These are phyloP conservation scores for Helicoverpa armigera DNA, from an alignment of 1,140 invertebrate species.

Conservation along the genomic window DNA sequence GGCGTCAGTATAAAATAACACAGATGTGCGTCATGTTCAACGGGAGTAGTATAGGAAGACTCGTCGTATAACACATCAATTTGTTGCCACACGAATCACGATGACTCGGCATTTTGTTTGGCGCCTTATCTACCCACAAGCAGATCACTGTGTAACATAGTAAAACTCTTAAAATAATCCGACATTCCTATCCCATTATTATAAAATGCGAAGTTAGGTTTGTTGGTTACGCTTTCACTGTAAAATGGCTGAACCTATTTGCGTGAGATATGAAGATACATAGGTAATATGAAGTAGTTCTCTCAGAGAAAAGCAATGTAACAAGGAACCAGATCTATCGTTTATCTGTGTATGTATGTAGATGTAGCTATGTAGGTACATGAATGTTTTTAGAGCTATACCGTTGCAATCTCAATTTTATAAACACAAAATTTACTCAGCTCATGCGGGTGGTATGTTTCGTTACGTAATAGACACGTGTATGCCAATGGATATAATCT, in stretches of 20 bases:
- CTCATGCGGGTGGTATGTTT: neutral
- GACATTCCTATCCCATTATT: neutral
- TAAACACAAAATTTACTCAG: slow-evolving; percentile 13
- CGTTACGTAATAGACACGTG: slow-evolving; percentile 7
- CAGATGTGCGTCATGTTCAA: neutral
- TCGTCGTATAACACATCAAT: neutral
- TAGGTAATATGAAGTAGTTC: too few relatives aligned
- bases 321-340: neutral
- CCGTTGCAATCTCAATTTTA: neutral
- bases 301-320: too few relatives aligned
- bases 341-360: neutral
- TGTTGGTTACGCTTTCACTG: too few relatives aligned
- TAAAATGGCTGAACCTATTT: too few relatives aligned
- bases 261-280: too few relatives aligned
- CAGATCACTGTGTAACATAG: neutral
- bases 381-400: neutral
- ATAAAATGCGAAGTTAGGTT: too few relatives aligned
- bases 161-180: neutral
- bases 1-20: neutral
- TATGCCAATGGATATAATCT: neutral
- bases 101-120: neutral
- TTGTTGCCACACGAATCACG: neutral
- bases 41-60: neutral
- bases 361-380: too few relatives aligned
- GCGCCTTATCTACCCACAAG: neutral